Conservation (phyloP, 2,888 invertebrate genomes). For the Yponomeuta sedellus region DNA sequence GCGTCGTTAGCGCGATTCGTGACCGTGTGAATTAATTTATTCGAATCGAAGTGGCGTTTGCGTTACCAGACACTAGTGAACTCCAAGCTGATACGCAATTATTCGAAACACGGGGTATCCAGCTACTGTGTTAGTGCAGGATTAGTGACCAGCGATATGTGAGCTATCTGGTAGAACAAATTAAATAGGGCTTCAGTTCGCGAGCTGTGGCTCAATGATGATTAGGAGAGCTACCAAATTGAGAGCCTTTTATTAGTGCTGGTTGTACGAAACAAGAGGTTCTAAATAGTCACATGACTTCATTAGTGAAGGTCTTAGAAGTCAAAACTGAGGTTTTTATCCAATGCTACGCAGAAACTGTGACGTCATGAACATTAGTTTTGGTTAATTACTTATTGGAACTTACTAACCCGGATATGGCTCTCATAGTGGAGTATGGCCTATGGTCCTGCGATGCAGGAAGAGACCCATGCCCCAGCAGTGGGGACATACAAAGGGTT, state of each 20-base stretch:
- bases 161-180: not conserved
- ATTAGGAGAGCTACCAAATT: not conserved
- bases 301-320: too few species aligned
- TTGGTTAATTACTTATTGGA: too few species aligned
- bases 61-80: not conserved
- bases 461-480: too few species aligned
- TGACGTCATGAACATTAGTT: too few species aligned
- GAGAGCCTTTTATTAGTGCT: not conserved
- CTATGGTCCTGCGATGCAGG: too few species aligned
- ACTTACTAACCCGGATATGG: too few species aligned
- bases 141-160: not conserved
- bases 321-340: too few species aligned
- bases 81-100: not conserved
- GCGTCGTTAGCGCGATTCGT: constrained; percentile 63
- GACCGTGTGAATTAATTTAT: constrained; percentile 68
- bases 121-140: not conserved
- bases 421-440: too few species aligned
- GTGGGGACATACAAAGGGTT: too few species aligned
- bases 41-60: constrained; percentile 24
- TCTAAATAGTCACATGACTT: not conserved
- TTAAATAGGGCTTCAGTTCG: not conserved
- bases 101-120: not conserved
- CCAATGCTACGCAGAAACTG: too few species aligned
- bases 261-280: not conserved
- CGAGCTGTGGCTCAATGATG: not conserved